Evolutionary conservation across 2,888 invertebrate genomes (phyloP).

Genomic region (Aromia moschata): DNA sequence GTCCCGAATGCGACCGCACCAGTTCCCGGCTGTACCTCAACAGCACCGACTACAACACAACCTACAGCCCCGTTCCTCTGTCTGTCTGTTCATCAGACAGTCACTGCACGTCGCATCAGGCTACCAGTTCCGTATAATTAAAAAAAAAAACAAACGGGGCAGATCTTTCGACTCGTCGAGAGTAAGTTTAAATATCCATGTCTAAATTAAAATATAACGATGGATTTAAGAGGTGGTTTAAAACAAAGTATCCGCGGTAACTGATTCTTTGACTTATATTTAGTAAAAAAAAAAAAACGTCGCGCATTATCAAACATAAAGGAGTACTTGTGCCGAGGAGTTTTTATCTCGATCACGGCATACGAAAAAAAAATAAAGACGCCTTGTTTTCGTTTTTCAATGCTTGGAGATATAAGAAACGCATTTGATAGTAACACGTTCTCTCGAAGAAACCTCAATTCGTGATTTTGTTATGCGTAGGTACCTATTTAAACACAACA

Average conservation of each 20-base stretch:
- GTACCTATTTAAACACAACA: no score
- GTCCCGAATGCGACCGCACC: constrained; percentile 77
- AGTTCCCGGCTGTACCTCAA: constrained; percentile 72
- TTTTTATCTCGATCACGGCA: no score
- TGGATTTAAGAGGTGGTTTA: not conserved
- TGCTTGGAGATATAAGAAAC: no score
- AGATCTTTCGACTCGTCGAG: constrained; percentile 3
- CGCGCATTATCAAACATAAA: not conserved
- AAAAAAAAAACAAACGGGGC: no score
- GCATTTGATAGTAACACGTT: no score
- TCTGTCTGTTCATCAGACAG: constrained; percentile 62
- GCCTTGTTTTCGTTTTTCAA: no score
- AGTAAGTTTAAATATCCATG: constrained; percentile 12
- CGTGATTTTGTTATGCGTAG: no score
- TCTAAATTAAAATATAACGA: constrained; percentile 6
- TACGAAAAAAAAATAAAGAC: no score
- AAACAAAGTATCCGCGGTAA: constrained; percentile 19
- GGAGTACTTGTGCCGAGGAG: no score
- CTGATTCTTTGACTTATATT: no score
- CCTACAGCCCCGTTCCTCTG: constrained; percentile 64
- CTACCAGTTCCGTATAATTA: constrained; percentile 66
- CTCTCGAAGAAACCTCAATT: no score
- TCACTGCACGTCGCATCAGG: constrained; percentile 64
- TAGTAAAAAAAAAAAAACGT: no score
- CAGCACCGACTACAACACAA: constrained; percentile 57